Evolutionary conservation across 2,797 vertebrate species (phyloP).

Genomic region (Sparidentex hasta): DNA sequence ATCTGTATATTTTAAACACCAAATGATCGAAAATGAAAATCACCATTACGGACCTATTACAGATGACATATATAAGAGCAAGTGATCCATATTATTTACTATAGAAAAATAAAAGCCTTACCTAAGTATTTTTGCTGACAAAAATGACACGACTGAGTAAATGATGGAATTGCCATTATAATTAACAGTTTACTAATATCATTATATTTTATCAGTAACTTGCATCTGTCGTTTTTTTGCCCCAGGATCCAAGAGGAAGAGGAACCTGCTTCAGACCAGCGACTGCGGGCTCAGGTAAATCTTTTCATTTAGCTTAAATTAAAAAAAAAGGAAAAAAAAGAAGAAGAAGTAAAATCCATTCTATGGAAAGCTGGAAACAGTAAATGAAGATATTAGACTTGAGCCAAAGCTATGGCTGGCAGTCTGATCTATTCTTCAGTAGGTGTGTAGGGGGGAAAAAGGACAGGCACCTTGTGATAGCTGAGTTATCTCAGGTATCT

Average conservation of each 20-base stretch:
- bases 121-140: neutral
- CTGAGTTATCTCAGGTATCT: neutral
- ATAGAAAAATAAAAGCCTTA: neutral
- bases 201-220: neutral
- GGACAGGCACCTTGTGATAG: neutral
- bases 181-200: neutral
- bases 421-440: neutral
- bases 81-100: neutral
- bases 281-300: slow-evolving; percentile 35
- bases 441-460: neutral
- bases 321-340: neutral
- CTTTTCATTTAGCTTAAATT: neutral
- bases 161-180: neutral
- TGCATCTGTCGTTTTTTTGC: neutral
- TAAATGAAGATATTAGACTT: neutral
- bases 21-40: neutral
- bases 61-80: neutral
- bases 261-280: neutral
- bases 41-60: too few species aligned
- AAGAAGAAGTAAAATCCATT: neutral
- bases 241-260: slow-evolving; percentile 45
- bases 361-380: neutral
- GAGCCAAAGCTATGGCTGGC: neutral
- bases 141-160: neutral
- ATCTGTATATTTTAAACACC: neutral